phyloP scores from a whole-genome alignment of 2,113 vertebrate genomes.

The Ciconia boyciana region DNA sequence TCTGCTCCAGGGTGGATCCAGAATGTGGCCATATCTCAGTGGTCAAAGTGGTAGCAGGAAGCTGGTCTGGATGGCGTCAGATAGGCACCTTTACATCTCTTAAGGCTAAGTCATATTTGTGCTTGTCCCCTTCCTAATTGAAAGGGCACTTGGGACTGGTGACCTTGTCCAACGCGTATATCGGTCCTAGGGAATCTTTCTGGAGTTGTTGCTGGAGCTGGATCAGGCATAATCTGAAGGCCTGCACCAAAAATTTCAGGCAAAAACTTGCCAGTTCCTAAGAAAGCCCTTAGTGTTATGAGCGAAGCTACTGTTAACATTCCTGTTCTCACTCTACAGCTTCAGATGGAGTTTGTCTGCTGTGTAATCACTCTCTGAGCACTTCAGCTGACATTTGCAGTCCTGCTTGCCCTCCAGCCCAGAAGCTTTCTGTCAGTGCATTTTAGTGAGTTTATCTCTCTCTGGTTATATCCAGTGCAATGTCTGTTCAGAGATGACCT shows the following conservation, averaged over 20 bases:
- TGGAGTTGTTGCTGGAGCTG: not conserved
- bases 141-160: not conserved
- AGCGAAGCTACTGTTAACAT: not conserved
- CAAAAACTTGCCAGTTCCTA: not conserved
- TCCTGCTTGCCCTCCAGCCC: not conserved
- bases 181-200: not conserved
- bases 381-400: not conserved
- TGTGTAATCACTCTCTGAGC: fast-evolving
- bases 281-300: not conserved
- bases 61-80: not conserved
- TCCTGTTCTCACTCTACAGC: not conserved
- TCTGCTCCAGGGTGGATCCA: not conserved
- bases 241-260: not conserved
- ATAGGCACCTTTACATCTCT: not conserved
- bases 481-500: constrained; percentile 35
- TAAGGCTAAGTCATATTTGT: not conserved
- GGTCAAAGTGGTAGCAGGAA: not conserved
- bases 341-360: not conserved
- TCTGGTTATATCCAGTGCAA: constrained; percentile 19
- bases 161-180: not conserved
- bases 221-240: not conserved
- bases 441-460: constrained; percentile 55
- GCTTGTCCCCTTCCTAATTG: not conserved
- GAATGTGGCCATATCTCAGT: fast-evolving
- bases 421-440: constrained; percentile 74